Conservation (phyloP, 35 echinoderm and acorn worm species). For the Heliocidaris tuberculata region DNA sequence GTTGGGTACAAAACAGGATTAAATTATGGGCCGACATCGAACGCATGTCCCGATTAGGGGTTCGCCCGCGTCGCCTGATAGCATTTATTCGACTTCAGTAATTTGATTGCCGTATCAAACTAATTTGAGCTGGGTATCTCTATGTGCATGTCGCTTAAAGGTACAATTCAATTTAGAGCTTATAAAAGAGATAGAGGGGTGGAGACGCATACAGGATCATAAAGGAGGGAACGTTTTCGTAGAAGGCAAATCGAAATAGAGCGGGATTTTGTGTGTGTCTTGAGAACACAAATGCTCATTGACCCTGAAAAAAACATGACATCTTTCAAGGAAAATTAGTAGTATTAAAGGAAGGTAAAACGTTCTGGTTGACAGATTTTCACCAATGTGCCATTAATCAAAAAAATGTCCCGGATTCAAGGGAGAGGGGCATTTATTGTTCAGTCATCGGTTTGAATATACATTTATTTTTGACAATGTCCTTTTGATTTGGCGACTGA, state of each 20-base stretch:
- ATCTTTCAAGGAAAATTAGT: too few species aligned
- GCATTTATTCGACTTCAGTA: conserved; percentile 37
- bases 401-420: too few species aligned
- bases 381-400: too few species aligned
- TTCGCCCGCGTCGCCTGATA: conserved; percentile 20
- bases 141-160: conserved; percentile 33
- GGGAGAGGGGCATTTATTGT: too few species aligned
- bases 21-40: conserved; percentile 39
- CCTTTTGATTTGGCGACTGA: too few species aligned
- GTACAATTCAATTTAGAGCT: conserved; percentile 22
- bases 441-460: too few species aligned
- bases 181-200: neutral
- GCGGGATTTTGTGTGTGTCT: neutral
- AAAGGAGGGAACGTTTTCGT: neutral
- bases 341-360: too few species aligned
- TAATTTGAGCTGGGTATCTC: conserved; percentile 34
- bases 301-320: neutral
- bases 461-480: too few species aligned
- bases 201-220: neutral
- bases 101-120: conserved; percentile 42
- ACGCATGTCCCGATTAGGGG: conserved; percentile 7
- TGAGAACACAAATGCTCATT: neutral
- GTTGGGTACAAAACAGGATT: conserved; percentile 42
- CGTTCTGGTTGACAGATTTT: too few species aligned
- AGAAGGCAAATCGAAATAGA: neutral